Conservation (phyloP, 2,797 vertebrate species). For the Gephyroberyx darwinii region DNA sequence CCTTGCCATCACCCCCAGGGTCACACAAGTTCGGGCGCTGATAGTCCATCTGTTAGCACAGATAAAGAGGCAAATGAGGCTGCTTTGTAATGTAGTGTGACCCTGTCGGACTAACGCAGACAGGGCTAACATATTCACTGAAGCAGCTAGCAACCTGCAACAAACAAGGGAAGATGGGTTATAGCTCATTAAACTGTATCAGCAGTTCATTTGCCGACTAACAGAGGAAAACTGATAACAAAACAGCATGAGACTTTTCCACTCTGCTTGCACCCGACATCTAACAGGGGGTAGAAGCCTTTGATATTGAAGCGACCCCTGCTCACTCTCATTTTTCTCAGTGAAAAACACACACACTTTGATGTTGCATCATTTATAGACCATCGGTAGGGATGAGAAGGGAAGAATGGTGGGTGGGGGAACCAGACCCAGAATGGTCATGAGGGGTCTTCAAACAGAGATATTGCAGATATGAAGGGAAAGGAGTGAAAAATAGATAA, state of each 20-base stretch:
- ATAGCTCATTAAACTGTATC: slow-evolving; percentile 79
- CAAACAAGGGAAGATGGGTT: slow-evolving; percentile 68
- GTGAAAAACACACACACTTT: slow-evolving; percentile 68
- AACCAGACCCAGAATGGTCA: slow-evolving; percentile 51
- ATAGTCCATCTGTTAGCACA: slow-evolving; percentile 79
- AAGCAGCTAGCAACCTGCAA: slow-evolving; percentile 69
- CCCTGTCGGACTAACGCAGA: slow-evolving; percentile 68
- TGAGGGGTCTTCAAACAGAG: slow-evolving; percentile 73
- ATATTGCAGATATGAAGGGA: slow-evolving; percentile 74
- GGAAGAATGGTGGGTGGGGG: slow-evolving; percentile 42
- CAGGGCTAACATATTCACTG: slow-evolving; percentile 56
- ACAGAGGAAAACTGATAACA: slow-evolving; percentile 74
- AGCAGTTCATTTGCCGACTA: slow-evolving; percentile 76
- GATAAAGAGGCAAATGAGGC: slow-evolving; percentile 80
- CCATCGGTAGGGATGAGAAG: slow-evolving; percentile 57
- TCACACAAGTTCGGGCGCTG: slow-evolving; percentile 69
- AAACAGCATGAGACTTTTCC: slow-evolving; percentile 71
- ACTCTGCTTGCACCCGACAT: slow-evolving; percentile 61
- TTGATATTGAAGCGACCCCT: slow-evolving; percentile 76
- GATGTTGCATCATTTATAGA: slow-evolving; percentile 72
- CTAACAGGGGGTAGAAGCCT: slow-evolving; percentile 61
- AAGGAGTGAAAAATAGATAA: slow-evolving; percentile 70
- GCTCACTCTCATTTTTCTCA: slow-evolving; percentile 65
- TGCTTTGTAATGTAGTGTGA: slow-evolving; percentile 74
- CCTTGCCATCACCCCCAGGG: slow-evolving; percentile 75